phyloP scores from a whole-genome alignment of 2,113 vertebrate species.

The Mirza zaza region DNA sequence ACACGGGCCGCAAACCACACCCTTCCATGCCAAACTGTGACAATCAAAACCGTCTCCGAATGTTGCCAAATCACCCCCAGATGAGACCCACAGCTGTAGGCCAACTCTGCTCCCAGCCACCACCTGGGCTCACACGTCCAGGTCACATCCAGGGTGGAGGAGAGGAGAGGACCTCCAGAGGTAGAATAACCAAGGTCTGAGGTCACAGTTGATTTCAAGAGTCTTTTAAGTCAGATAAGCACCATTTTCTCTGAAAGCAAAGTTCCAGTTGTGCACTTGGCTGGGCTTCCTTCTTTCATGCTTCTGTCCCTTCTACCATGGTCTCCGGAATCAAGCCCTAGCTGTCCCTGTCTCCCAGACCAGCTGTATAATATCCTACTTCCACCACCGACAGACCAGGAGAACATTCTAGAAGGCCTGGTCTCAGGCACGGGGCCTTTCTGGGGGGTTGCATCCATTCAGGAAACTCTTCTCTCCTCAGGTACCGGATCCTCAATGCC shows the following conservation, averaged over 20 bases:
- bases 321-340: accelerated
- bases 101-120: not conserved
- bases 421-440: not conserved
- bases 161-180: not conserved
- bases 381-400: not conserved
- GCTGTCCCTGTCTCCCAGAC: not conserved
- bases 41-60: not conserved
- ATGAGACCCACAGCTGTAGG: not conserved
- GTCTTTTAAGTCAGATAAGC: not conserved
- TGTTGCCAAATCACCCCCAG: not conserved
- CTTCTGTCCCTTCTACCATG: not conserved
- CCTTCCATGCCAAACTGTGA: not conserved
- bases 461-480: constrained; percentile 56
- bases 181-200: not conserved
- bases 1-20: not conserved
- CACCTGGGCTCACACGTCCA: not conserved
- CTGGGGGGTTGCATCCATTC: not conserved
- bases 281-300: not conserved
- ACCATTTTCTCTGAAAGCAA: not conserved
- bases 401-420: constrained; percentile 12
- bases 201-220: not conserved
- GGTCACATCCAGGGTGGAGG: not conserved
- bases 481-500: constrained; percentile 91
- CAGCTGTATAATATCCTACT: not conserved
- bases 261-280: accelerated